Evolutionary conservation across 2,797 vertebrate species (phyloP), one percentile per base, ranked within the genome.

Genomic region (Acanthurus leucopareius): DNA sequence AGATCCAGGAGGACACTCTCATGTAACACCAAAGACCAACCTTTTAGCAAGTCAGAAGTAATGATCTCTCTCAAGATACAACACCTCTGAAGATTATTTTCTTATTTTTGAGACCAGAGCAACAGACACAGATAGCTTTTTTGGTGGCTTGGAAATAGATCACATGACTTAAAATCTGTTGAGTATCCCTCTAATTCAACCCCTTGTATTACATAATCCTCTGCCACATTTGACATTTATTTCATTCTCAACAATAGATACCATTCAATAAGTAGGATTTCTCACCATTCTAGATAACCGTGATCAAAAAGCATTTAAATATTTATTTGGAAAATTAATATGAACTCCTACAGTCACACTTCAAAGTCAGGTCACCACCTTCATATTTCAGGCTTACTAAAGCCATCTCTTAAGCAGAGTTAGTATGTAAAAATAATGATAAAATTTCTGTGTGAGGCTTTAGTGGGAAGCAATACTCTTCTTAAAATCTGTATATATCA

Each of bases 211-310:
- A 42, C 28, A 5, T 32, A 4, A 4, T 32, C 28, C 38, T 10
- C 20, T 53, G 52, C 13, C 52, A 53, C 52, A 32, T 7, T 47
- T 45, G 14, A 47, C 44, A 48, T 32, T 48, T 0, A 28, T 28
- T 47, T 47, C 4, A 61, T 17, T 45, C 47, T 62, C 45, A 45
- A 62, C n/a, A 45, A 62, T 62, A 10, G 15, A 45, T 61, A 44
- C 0, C 1, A 9, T 44, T 44, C 5, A 45, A 25, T n/a, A 48
- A 28, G 44, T 32, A 62, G 3, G 40, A 1, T 51, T 32, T 38
- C 38, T 42, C 38, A 10, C 16, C 16, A 54, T 56, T 14, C 40
- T 56, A 14, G 52, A 45, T 28, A 11, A 58, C 7, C 45, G 25
- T 32, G 32, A 6, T 51, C 22, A 15, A 14, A 8, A 3, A 28